Evolutionary conservation across 2,797 vertebrate species (phyloP).

Genomic region (Eulemur coronatus): DNA sequence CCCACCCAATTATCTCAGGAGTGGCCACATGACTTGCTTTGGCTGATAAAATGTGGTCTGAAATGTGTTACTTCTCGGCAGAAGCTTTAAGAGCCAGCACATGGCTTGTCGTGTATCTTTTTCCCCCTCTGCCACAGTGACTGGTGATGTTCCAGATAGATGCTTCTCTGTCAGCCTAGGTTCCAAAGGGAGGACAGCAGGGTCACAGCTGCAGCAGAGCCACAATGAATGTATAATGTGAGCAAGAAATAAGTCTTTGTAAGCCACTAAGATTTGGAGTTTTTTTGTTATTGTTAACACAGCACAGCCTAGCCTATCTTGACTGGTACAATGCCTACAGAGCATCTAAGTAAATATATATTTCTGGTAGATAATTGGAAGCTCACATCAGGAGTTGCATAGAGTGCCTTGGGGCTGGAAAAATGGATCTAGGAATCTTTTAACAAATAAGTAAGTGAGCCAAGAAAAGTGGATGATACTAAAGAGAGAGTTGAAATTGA

Average conservation of each 20-base stretch:
- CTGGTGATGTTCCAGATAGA: constrained; percentile 27
- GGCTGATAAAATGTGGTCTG: constrained; percentile 31
- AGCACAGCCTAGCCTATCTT: background rate
- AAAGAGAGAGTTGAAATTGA: background rate
- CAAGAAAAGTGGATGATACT: background rate
- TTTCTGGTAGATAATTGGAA: background rate
- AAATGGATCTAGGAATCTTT: background rate
- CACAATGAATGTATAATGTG: background rate
- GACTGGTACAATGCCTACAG: background rate
- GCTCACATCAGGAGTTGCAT: background rate
- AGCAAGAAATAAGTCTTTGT: constrained; percentile 39
- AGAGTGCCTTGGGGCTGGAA: background rate
- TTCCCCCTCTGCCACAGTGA: background rate
- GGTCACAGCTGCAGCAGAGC: constrained; percentile 35
- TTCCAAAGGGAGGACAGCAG: constrained; percentile 30
- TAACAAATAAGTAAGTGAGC: background rate
- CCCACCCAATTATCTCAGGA: constrained; percentile 48
- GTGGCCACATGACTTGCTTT: constrained; percentile 7
- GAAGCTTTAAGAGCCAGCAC: constrained; percentile 35
- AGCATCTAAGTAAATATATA: background rate
- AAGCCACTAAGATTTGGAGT: constrained; percentile 19
- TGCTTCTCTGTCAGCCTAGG: constrained; percentile 31
- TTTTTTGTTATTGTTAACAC: background rate
- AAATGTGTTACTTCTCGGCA: constrained; percentile 56
- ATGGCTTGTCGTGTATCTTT: background rate